Evolutionary conservation across 2,797 vertebrate species (phyloP).

Genomic region (Tamandua tetradactyla): DNA sequence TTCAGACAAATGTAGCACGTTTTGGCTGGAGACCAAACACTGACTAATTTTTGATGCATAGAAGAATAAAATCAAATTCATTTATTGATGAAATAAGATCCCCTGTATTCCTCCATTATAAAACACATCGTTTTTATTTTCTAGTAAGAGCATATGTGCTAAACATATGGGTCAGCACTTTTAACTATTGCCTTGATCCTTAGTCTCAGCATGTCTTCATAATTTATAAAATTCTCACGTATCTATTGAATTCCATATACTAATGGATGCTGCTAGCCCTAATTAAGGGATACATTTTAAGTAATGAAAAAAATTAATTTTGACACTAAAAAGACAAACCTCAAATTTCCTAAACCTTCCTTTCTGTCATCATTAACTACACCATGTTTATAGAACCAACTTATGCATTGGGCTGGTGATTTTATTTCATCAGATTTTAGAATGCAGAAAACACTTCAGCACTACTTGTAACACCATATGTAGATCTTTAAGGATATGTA

Average conservation of each 20-base stretch:
- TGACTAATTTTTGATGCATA: background rate
- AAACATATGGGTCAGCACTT: background rate
- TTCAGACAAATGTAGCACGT: background rate
- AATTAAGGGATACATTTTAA: constrained; percentile 28
- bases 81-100: background rate
- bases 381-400: background rate
- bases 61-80: background rate
- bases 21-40: background rate
- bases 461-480: background rate
- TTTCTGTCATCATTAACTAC: background rate
- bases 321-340: background rate
- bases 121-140: background rate
- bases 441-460: background rate
- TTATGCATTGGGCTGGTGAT: background rate
- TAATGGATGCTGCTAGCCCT: background rate
- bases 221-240: background rate
- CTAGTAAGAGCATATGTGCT: background rate
- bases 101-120: background rate
- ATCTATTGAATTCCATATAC: background rate
- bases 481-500: background rate
- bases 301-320: background rate
- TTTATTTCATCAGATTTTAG: constrained; percentile 14
- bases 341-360: background rate
- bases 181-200: background rate
- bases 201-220: background rate